These are phyloP conservation scores for Ectropis crepuscularia DNA, from an alignment of 2,888 invertebrate genomes.

Conservation along the genomic window DNA sequence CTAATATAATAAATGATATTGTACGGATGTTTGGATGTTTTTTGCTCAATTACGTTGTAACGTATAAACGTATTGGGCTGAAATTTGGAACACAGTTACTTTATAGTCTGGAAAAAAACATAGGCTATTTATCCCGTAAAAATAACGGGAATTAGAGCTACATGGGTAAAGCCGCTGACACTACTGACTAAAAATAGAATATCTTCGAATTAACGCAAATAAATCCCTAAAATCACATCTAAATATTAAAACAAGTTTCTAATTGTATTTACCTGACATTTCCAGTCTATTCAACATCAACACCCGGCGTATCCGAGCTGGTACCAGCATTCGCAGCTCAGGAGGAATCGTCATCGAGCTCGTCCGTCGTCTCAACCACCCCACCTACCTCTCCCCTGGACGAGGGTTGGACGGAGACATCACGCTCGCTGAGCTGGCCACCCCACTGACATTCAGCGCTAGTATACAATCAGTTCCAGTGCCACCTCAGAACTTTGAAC, in stretches of 20 bases:
- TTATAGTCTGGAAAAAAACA: too few relatives aligned
- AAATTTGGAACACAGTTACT: too few relatives aligned
- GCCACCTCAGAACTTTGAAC: constrained; percentile 12
- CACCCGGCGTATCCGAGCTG: constrained; percentile 39
- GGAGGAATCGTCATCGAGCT: constrained; percentile 32
- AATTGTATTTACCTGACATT: constrained; percentile 2
- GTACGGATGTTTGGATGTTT: too few relatives aligned
- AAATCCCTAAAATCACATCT: too few relatives aligned
- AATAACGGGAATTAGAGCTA: too few relatives aligned
- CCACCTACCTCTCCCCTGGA: constrained; percentile 18
- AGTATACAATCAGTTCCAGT: constrained; percentile 18
- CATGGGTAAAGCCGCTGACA: too few relatives aligned
- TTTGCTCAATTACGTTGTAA: too few relatives aligned
- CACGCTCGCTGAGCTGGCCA: constrained; percentile 14
- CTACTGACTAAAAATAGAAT: too few relatives aligned
- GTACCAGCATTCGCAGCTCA: constrained; percentile 23
- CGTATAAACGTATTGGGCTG: too few relatives aligned
- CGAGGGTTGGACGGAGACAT: constrained; percentile 28
- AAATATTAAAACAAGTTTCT: neutral
- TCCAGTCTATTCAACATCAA: constrained; percentile 18
- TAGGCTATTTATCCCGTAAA: too few relatives aligned
- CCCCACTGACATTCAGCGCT: constrained; percentile 5
- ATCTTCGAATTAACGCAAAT: too few relatives aligned
- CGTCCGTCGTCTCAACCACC: constrained; percentile 28
- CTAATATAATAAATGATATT: too few relatives aligned